These are phyloP conservation scores for Agrochola lota DNA, from an alignment of 2,888 invertebrate species.

Conservation along the genomic window DNA sequence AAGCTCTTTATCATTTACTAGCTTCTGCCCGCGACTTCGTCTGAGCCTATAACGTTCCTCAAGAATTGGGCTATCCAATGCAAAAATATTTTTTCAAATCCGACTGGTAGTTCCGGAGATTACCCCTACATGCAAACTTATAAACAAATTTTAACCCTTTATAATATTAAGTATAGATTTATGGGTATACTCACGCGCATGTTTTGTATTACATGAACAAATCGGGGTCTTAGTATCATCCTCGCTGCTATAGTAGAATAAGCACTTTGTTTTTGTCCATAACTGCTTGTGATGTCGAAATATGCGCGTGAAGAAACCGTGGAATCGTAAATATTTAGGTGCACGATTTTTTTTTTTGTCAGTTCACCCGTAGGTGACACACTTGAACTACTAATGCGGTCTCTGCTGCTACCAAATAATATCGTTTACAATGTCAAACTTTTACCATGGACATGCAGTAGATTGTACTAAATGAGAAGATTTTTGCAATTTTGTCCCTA, in stretches of 20 bases:
- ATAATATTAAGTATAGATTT: too few species aligned
- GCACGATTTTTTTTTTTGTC: background rate
- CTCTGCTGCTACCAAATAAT: background rate
- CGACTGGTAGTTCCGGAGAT: too few species aligned
- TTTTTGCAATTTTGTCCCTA: slow-evolving; percentile 54
- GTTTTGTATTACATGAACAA: background rate
- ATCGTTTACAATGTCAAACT: background rate
- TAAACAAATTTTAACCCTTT: too few species aligned
- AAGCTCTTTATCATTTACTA: background rate
- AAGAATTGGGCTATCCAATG: too few species aligned
- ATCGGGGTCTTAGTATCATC: background rate
- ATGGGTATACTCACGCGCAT: background rate
- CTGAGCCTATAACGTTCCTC: too few species aligned
- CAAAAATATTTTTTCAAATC: too few species aligned
- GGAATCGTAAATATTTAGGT: background rate
- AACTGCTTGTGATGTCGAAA: too few species aligned
- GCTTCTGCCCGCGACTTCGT: too few species aligned
- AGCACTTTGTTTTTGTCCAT: too few species aligned
- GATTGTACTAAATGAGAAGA: background rate
- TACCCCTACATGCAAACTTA: too few species aligned
- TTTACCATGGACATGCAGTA: background rate
- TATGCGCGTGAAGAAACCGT: too few species aligned
- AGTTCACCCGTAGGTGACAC: background rate
- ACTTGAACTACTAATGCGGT: background rate
- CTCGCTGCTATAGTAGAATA: background rate